Base-by-base conservation (phyloP, 2,797 vertebrate genomes). In the Protosalanx chinensis region DNA sequence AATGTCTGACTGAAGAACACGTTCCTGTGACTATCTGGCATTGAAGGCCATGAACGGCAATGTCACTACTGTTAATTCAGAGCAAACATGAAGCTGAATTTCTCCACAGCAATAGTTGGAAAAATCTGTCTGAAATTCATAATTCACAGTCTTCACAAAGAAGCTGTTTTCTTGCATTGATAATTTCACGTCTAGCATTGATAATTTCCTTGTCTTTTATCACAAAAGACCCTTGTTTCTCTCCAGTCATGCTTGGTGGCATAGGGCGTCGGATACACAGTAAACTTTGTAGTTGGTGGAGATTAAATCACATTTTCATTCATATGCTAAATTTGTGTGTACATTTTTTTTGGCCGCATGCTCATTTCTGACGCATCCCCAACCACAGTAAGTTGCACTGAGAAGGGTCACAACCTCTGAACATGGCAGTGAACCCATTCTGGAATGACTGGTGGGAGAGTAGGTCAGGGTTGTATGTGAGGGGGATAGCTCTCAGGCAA, bases 271-370 rank as follows among this genome's bases (percentile, higher is more conserved):
- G 71, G 70, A 32, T 67, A 64, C 58, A 76, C 75, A 83, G 78
- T 84, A 64, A 78, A 81, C 80, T 79, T 74, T 72, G 79, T 79
- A 76, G 82, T 79, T 75, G 71, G 70, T 77, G 61, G 62, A 1
- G 82, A 86, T 89, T 83, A 74, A 78, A 88, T 88, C 82, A 82
- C 72, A 88, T 88, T 88, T 74, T 71, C 78, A 88, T 90, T 88
- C 87, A 88, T 88, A 89, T 88, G 86, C 84, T 89, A 89, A 90
- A 80, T 88, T 70, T 66, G 70, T 76, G 76, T 69, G 71, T 81
- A 80, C 81, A 77, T 78, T 53, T 88, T 83, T 75, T 71, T 76
- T 27, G n/a, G n/a, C n/a, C n/a, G n/a, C n/a, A n/a, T 70, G 64
- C 72, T 51, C 0, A 60, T 49, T 46, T 72, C 82, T 59, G 63